Conservation (phyloP, 2,797 vertebrate genomes). For the Characodon lateralis region DNA sequence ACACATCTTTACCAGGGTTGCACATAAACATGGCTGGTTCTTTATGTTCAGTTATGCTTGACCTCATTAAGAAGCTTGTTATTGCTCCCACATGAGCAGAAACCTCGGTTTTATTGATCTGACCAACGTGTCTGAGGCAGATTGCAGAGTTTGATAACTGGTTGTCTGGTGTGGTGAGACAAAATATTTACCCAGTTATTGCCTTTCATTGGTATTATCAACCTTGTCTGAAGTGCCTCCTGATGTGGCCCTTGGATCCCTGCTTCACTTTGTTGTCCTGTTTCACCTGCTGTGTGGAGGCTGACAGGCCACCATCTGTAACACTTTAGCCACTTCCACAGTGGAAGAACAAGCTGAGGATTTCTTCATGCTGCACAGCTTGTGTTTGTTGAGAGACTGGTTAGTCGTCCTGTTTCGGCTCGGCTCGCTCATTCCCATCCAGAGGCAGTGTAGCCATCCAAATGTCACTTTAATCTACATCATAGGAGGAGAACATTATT, state of each 20-base stretch:
- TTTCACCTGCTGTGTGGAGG: slow-evolving; percentile 48
- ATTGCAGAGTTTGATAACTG: slow-evolving; percentile 49
- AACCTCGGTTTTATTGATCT: slow-evolving; percentile 26
- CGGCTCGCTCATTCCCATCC: slow-evolving; percentile 41
- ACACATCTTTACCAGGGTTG: not conserved
- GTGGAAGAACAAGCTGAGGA: slow-evolving; percentile 43
- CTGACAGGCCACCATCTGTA: slow-evolving; percentile 62
- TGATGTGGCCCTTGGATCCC: slow-evolving; percentile 44
- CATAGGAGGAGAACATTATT: slow-evolving; percentile 43
- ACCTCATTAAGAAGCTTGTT: slow-evolving; percentile 38
- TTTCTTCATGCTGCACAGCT: slow-evolving; percentile 67
- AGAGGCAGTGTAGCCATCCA: slow-evolving; percentile 40
- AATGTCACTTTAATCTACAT: slow-evolving; percentile 68
- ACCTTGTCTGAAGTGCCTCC: slow-evolving; percentile 32
- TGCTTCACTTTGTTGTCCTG: slow-evolving; percentile 40
- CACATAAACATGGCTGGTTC: not conserved
- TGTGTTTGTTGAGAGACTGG: slow-evolving; percentile 67
- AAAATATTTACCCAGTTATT: slow-evolving; percentile 57
- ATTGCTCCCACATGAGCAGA: slow-evolving; percentile 10
- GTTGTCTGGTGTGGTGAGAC: slow-evolving; percentile 29
- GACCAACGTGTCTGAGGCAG: slow-evolving; percentile 25
- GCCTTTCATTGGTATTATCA: slow-evolving; percentile 54
- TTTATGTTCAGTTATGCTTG: slow-evolving; percentile 10
- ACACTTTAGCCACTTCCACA: slow-evolving; percentile 28
- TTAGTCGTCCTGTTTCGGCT: slow-evolving; percentile 53